A percentile compares a stretch with the other conserved stretches of the same genome.
Conservation (phyloP, 2,888 invertebrate genomes). For the Lithophane socia region DNA sequence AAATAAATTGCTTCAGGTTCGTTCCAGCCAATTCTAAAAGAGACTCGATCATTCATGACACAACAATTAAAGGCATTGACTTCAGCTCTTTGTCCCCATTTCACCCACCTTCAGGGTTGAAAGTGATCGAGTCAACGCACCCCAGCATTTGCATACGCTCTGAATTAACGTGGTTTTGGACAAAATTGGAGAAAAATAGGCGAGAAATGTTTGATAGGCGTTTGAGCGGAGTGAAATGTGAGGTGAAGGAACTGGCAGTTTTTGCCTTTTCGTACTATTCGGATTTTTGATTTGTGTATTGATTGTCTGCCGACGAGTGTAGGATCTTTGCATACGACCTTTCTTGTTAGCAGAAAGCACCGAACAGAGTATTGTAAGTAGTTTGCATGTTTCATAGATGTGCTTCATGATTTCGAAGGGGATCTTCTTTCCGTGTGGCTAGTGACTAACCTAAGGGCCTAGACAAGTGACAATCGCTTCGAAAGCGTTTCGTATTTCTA, state of each 20-base stretch:
- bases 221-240: background rate
- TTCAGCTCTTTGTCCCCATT: constrained; percentile 49
- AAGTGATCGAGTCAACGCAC: constrained; percentile 60
- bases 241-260: constrained; percentile 25
- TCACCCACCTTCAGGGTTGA: constrained; percentile 42
- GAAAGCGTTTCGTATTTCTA: no score
- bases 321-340: background rate
- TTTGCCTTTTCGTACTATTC: background rate
- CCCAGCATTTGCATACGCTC: constrained; percentile 64
- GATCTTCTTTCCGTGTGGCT: background rate
- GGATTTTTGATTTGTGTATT: background rate
- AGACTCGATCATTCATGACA: constrained; percentile 24
- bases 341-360: background rate
- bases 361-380: background rate
- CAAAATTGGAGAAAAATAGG: constrained; percentile 28
- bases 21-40: background rate
- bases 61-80: constrained; percentile 48
- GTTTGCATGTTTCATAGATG: no score
- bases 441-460: no score
- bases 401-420: background rate
- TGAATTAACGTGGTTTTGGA: constrained; percentile 20
- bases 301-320: background rate
- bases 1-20: background rate
- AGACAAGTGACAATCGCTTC: no score
- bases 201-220: background rate